phyloP scores from a whole-genome alignment of 2,888 invertebrate genomes.

The Euzophera pinguis region DNA sequence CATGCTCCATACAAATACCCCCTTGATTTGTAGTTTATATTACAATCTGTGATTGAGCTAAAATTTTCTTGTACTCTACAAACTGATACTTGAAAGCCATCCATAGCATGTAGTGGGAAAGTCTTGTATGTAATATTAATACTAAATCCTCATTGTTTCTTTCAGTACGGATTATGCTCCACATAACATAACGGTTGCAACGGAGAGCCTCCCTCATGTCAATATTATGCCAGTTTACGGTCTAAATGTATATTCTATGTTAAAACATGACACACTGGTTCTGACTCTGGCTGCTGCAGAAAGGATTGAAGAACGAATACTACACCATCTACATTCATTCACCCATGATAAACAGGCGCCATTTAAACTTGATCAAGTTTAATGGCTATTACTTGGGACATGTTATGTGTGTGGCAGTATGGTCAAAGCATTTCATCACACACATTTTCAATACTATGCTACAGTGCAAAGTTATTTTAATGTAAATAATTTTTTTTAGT shows the following conservation, averaged over 20 bases:
- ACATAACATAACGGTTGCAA: slow-evolving; percentile 91
- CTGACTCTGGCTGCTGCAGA: slow-evolving; percentile 91
- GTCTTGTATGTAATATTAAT: too few relatives aligned
- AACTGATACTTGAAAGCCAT: too few relatives aligned
- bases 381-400: slow-evolving; percentile 19
- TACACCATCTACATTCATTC: slow-evolving; percentile 83
- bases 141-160: slow-evolving; percentile 31
- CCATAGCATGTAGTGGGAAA: too few relatives aligned
- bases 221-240: slow-evolving; percentile 98
- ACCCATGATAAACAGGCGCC: slow-evolving; percentile 65
- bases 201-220: slow-evolving; percentile 87
- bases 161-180: slow-evolving; percentile 92
- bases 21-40: too few relatives aligned
- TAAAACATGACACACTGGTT: slow-evolving; percentile 96
- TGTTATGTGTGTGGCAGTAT: not conserved
- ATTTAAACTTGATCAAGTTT: slow-evolving; percentile 82
- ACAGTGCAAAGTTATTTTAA: too few relatives aligned
- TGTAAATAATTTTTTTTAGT: too few relatives aligned
- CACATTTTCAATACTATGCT: too few relatives aligned
- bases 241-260: slow-evolving; percentile 97
- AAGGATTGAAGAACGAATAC: slow-evolving; percentile 88
- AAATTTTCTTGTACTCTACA: too few relatives aligned
- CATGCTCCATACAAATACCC: too few relatives aligned
- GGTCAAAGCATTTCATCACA: too few relatives aligned
- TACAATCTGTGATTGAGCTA: too few relatives aligned